Percentiles rank a stretch among this genome's conserved stretches.
phyloP scores from a whole-genome alignment of 2,797 vertebrate genomes.

The Nasua narica region DNA sequence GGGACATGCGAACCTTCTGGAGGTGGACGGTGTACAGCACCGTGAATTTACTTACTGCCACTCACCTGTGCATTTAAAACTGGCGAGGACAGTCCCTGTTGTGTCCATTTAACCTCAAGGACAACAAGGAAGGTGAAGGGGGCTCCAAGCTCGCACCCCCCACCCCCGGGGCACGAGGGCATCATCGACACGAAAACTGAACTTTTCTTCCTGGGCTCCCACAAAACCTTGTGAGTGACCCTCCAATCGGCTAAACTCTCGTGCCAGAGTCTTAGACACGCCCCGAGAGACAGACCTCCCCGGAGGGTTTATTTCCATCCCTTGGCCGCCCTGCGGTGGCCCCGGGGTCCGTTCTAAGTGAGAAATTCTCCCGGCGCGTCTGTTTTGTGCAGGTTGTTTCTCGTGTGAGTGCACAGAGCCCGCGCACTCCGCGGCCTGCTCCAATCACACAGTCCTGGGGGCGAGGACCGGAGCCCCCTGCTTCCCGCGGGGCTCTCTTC shows the following conservation, averaged over 20 bases:
- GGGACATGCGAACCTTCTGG: too few relatives aligned
- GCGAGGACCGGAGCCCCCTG: rapidly evolving
- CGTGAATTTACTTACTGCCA: rapidly evolving
- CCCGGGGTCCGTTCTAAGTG: neutral
- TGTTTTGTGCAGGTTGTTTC: too few relatives aligned
- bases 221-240: neutral
- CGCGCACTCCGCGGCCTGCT: too few relatives aligned
- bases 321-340: too few relatives aligned
- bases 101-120: rapidly evolving
- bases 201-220: neutral
- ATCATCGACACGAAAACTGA: rapidly evolving
- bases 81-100: rapidly evolving
- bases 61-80: rapidly evolving
- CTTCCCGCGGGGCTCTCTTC: rapidly evolving
- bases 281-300: neutral
- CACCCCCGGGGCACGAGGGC: rapidly evolving
- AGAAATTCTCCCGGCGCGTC: too few relatives aligned
- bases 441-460: neutral
- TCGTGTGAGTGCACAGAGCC: too few relatives aligned
- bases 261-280: neutral
- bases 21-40: rapidly evolving
- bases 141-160: rapidly evolving
- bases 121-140: rapidly evolving
- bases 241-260: neutral
- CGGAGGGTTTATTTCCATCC: neutral